Percentiles rank a stretch among this genome's conserved stretches.
phyloP scores from a whole-genome alignment of 1,140 invertebrate genomes.

The Nasonia longicornis region DNA sequence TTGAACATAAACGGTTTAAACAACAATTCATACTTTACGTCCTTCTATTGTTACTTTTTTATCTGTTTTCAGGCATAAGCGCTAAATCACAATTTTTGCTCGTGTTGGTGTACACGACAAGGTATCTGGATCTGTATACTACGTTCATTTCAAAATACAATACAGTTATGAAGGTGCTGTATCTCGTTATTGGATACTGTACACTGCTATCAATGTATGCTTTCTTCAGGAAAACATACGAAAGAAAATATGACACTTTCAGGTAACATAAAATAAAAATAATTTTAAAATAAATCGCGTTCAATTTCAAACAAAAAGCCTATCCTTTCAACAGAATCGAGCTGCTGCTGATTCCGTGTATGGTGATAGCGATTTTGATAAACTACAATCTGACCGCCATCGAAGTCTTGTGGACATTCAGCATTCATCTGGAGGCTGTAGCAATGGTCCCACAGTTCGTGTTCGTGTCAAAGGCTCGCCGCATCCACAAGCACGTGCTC shows the following conservation, averaged over 20 bases:
- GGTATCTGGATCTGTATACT: conserved; percentile 12
- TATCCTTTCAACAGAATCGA: conserved; percentile 77
- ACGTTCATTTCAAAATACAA: neutral
- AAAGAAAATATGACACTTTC: conserved; percentile 98
- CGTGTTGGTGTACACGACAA: neutral
- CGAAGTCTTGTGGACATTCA: conserved; percentile 99
- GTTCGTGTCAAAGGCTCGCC: conserved; percentile 98
- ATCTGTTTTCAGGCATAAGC: conserved; percentile 14
- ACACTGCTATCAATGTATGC: conserved; percentile 87
- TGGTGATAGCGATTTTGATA: conserved; percentile 88
- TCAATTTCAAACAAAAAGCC: neutral
- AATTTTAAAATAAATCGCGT: conserved; percentile 24
- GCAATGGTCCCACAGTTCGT: conserved; percentile 99
- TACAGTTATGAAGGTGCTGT: neutral
- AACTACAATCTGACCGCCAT: conserved; percentile 95
- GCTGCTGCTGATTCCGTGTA: conserved; percentile 90
- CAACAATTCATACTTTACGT: too few relatives aligned
- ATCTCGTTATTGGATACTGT: neutral
- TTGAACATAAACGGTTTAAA: too few relatives aligned
- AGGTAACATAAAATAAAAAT: conserved; percentile 64
- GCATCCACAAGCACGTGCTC: conserved; percentile 98
- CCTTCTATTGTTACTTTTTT: neutral
- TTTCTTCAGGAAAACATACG: conserved; percentile 98
- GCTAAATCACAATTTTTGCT: conserved; percentile 1
- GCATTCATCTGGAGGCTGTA: conserved; percentile 98